Base-by-base conservation (phyloP, 2,113 vertebrate genomes). In the Solea solea region DNA sequence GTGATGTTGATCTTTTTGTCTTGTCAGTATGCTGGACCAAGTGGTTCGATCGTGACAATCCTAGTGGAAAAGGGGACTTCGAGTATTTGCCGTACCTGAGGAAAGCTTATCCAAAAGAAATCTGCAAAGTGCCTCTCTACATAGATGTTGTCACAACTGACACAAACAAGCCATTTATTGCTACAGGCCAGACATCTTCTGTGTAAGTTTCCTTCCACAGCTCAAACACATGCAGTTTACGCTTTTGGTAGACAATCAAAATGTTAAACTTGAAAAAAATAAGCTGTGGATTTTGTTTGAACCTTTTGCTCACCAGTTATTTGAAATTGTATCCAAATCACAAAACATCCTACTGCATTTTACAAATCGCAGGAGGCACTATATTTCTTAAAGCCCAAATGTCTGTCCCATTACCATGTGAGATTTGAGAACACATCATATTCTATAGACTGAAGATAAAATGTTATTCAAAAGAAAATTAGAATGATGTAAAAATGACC, bases 61-160 rank as follows among this genome's bases (percentile, higher is more conserved):
- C 53, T 2, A 13, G 11, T 15, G 53, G 53, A 34, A 13, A 4
- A 15, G 53, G 53, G 3, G 53, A 55, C 53, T 55, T 25, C 10
- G 53, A 55, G 27, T 55, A 7, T 8, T 27, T 55, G 11, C 8
- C 9, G 7, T 27, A 55, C 53, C 12, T 55, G 7, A 6, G 28
- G 25, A 55, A 8, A 39, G 10, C 2, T 28, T 11, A 55, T 55
- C 53, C 53, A 55, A 55, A 14, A 34, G 13, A 27, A 28, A 55
- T 55, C 53, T 55, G 53, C 28, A 10, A 55, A 28, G 2, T 2
- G 6, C 53, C 53, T 39, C 53, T 55, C 53, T 39, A 14, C 27
- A 55, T 55, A 55, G 53, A 55, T 28, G 28, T 55, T 34, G 28
- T 55, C 5, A 55, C 53, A 55, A 55, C 53, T 15, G 53, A 55